Evolutionary conservation across 35 echinoderm and acorn worm genomes (phyloP).

Genomic region (Apostichopus californicus): DNA sequence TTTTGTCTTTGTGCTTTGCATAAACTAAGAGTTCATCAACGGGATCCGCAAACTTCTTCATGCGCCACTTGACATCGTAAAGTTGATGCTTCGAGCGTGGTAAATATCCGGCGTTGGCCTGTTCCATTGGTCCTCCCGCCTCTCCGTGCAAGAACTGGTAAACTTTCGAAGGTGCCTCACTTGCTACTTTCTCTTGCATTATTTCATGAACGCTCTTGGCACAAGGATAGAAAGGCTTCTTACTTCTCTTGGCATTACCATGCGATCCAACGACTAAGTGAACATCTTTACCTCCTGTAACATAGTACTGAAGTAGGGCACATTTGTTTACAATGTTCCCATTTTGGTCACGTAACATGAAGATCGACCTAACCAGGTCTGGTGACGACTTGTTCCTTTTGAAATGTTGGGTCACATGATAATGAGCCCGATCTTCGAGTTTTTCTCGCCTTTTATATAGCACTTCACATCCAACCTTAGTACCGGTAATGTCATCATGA

Average conservation of each 20-base stretch:
- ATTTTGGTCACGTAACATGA: not conserved
- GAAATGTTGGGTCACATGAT: conserved; percentile 16
- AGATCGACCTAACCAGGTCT: not conserved
- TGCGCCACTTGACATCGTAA: not conserved
- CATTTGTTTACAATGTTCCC: not conserved
- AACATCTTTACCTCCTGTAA: not conserved
- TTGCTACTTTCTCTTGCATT: not conserved
- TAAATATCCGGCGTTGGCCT: not conserved
- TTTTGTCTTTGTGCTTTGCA: conserved; percentile 36
- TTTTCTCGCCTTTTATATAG: too few species aligned
- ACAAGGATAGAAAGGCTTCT: conserved; percentile 21
- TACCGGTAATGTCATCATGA: not conserved
- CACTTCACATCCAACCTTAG: too few species aligned
- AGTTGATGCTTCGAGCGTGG: conserved; percentile 20
- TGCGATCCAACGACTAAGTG: not conserved
- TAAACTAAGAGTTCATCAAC: conserved; percentile 43
- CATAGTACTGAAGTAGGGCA: not conserved
- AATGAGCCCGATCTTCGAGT: not conserved
- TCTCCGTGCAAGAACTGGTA: too few species aligned
- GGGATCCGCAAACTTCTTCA: not conserved
- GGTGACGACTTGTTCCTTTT: conserved; percentile 11
- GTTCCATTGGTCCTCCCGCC: too few species aligned
- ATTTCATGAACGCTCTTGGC: conserved; percentile 1
- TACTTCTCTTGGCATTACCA: not conserved
- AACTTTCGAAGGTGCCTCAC: not conserved